Base-by-base conservation (phyloP, 1,140 invertebrate genomes). In the Neodiprion virginianus region DNA sequence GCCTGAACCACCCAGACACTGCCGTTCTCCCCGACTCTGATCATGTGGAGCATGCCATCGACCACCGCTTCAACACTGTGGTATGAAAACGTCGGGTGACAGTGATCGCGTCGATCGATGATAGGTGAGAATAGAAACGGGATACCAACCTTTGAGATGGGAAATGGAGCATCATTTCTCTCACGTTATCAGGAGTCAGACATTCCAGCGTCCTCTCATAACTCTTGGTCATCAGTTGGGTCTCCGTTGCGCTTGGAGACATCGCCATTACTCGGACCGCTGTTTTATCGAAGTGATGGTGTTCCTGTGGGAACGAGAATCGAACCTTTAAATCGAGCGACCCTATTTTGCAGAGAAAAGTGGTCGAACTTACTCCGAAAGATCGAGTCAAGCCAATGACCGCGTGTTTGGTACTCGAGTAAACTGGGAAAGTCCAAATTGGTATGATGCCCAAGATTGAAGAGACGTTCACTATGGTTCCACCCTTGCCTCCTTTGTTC, bases 341-440 rank as follows among this genome's bases (percentile, higher is more conserved):
- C 28, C 2, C 5, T 40, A 2, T 21, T 61, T 65, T 14, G 7
- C 17, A 65, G 7, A 65, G 4, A 65, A 40, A 65, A 65, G 3
- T 83, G 82, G 48, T 82, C 83, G 0, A 85, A 76, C 79, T 76
- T 72, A 84, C 84, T 9, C 86, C 87, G 65, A 85, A 88, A 12
- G 88, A 89, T 70, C 86, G 81, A 53, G 86, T 89, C 74, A 89
- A 84, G 14, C 89, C 89, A 53, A 90, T 78, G 5, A 91, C 86
- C 5, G 88, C 89, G 78, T 90, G 88, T 79, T 91, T 91, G 0
- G 89, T 89, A 17, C 85, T 89, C 5, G 81, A 79, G 76, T 90
- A 90, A 8, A 88, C 79, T 1, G 89, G 89, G 70, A 78, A 67
- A 50, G 80, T 77, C 47, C 79, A 81, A 10, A 80, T 77, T 53